Evolutionary conservation across 2,888 invertebrate species (phyloP).

Genomic region (Halocaridina rubra): DNA sequence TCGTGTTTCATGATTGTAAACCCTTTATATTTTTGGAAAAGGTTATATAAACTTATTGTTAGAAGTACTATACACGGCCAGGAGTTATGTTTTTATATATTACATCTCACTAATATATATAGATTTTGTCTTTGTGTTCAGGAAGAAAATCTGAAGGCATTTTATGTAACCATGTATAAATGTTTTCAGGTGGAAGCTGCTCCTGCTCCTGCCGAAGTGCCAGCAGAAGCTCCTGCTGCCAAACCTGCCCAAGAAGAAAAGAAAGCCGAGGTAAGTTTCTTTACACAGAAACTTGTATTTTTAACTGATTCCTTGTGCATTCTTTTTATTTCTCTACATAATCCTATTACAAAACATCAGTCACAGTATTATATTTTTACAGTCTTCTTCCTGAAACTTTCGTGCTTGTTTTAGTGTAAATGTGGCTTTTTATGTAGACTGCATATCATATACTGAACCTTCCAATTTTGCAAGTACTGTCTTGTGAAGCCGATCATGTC

Average conservation of each 20-base stretch:
- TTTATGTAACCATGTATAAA: too few relatives aligned
- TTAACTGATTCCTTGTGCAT: background rate
- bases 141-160: too few relatives aligned
- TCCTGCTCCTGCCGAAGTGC: constrained; percentile 40
- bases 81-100: too few relatives aligned
- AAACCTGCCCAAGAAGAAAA: constrained; percentile 29
- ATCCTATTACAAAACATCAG: constrained; percentile 18
- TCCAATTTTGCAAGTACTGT: constrained; percentile 25
- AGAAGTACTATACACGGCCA: too few relatives aligned
- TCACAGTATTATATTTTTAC: background rate
- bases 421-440: constrained; percentile 47
- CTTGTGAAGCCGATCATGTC: constrained; percentile 26
- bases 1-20: too few relatives aligned
- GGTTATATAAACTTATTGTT: too few relatives aligned
- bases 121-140: too few relatives aligned
- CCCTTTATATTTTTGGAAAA: too few relatives aligned
- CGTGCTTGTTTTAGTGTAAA: constrained; percentile 31
- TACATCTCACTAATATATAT: too few relatives aligned
- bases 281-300: background rate
- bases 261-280: constrained; percentile 36
- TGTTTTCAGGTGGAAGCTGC: constrained; percentile 39
- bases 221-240: constrained; percentile 6
- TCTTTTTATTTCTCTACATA: constrained; percentile 10
- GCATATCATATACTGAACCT: constrained; percentile 28
- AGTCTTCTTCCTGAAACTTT: constrained; percentile 28